phyloP scores from a whole-genome alignment of 2,797 vertebrate genomes.

The Hippoglossus hippoglossus region DNA sequence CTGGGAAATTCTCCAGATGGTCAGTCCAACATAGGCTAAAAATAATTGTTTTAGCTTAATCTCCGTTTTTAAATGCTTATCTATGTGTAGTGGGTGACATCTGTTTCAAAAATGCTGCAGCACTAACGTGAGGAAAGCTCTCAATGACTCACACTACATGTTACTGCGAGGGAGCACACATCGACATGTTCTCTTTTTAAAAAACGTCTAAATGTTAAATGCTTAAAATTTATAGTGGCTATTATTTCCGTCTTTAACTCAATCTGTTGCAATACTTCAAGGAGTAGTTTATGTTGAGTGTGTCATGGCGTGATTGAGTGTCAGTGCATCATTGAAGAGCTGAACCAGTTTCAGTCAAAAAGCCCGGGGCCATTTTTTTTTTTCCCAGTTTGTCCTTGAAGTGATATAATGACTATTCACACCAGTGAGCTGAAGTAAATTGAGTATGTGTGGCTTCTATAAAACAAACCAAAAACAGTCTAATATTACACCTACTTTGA shows the following conservation, averaged over 20 bases:
- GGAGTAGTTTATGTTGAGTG: slow-evolving; percentile 31
- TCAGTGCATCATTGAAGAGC: slow-evolving; percentile 39
- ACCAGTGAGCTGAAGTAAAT: slow-evolving; percentile 15
- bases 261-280: slow-evolving; percentile 35
- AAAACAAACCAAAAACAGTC: slow-evolving; percentile 23
- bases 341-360: slow-evolving; percentile 18
- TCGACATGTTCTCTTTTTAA: too few relatives aligned
- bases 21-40: neutral
- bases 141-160: slow-evolving; percentile 1
- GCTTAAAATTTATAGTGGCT: neutral
- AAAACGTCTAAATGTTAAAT: neutral
- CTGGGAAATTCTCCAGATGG: slow-evolving; percentile 5
- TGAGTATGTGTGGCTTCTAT: slow-evolving; percentile 5
- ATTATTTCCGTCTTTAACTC: slow-evolving; percentile 29
- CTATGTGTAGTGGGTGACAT: slow-evolving; percentile 12
- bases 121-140: neutral
- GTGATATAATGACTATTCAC: slow-evolving; percentile 33
- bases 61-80: slow-evolving; percentile 6
- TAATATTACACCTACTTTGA: slow-evolving; percentile 26
- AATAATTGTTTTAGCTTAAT: slow-evolving; percentile 18
- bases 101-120: neutral
- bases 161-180: neutral
- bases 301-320: slow-evolving; percentile 25
- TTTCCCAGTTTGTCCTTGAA: slow-evolving; percentile 32
- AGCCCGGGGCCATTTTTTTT: slow-evolving; percentile 23